Percentiles rank a stretch among this genome's conserved stretches.
These are phyloP conservation scores for Varanus salvator DNA, from an alignment of 2,113 vertebrate species.

Conservation along the genomic window DNA sequence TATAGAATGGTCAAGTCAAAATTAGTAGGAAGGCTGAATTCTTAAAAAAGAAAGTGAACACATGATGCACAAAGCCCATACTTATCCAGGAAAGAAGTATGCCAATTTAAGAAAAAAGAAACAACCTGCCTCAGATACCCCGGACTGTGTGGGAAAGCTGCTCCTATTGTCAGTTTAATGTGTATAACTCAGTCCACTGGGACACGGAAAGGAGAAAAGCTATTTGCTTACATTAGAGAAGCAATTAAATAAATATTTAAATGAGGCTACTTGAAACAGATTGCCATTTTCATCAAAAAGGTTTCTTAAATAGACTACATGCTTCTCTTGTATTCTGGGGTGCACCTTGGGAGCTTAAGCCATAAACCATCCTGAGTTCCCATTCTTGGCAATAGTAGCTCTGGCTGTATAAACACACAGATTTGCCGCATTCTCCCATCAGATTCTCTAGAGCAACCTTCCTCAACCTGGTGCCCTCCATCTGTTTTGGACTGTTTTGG, in stretches of 20 bases:
- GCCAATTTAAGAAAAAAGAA: not conserved
- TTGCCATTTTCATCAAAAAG: not conserved
- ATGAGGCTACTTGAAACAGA: not conserved
- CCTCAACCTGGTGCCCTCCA: no score
- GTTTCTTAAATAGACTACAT: not conserved
- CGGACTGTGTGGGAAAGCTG: not conserved
- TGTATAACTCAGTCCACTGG: not conserved
- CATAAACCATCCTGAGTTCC: not conserved
- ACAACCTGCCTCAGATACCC: not conserved
- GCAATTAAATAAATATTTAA: not conserved
- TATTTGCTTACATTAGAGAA: not conserved
- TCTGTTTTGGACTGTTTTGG: no score
- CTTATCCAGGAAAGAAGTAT: not conserved
- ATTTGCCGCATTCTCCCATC: not conserved
- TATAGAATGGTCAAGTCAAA: no score
- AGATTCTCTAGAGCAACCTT: no score
- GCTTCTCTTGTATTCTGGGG: slow-evolving; percentile 9
- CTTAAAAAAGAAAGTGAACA: not conserved
- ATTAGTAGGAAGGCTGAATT: not conserved
- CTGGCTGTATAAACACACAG: not conserved
- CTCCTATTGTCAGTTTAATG: not conserved
- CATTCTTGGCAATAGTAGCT: not conserved
- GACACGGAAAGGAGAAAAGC: not conserved
- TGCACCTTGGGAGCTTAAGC: not conserved
- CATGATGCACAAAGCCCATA: not conserved